A percentile compares a stretch with the other conserved stretches of the same genome.
Evolutionary conservation across 2,113 vertebrate genomes (phyloP).

Genomic region (Anseranas semipalmata): DNA sequence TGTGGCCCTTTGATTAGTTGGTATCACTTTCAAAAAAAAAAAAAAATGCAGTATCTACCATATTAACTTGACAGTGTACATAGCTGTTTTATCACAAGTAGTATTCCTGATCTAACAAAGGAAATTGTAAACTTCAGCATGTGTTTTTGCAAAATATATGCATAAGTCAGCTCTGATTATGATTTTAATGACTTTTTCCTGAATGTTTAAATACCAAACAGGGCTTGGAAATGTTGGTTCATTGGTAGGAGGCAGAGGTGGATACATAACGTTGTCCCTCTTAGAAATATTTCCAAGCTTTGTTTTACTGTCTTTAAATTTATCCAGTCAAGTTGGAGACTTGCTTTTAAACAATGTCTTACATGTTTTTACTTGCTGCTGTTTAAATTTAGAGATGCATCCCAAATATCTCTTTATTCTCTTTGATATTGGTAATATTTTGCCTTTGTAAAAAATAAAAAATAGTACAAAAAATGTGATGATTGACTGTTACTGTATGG

Average conservation of each 20-base stretch:
- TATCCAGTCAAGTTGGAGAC: background rate
- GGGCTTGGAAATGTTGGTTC: background rate
- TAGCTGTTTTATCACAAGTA: background rate
- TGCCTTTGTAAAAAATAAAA: background rate
- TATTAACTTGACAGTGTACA: no score
- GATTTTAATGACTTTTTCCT: background rate
- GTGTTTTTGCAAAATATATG: background rate
- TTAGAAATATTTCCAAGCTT: background rate
- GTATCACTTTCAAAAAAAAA: background rate
- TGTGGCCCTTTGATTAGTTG: background rate
- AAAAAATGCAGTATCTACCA: no score
- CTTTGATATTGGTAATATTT: background rate
- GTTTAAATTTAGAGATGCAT: background rate
- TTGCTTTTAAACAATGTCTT: background rate
- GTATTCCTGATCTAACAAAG: background rate
- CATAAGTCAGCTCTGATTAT: background rate
- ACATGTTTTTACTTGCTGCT: background rate
- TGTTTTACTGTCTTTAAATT: no score
- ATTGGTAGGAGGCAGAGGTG: background rate
- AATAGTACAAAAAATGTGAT: background rate
- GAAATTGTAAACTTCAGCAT: background rate
- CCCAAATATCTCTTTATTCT: background rate
- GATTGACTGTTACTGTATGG: background rate
- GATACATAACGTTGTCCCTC: background rate
- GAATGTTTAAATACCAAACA: background rate